Evolutionary conservation across 2,888 invertebrate species (phyloP).

Genomic region (Hydrotaea diabolus): DNA sequence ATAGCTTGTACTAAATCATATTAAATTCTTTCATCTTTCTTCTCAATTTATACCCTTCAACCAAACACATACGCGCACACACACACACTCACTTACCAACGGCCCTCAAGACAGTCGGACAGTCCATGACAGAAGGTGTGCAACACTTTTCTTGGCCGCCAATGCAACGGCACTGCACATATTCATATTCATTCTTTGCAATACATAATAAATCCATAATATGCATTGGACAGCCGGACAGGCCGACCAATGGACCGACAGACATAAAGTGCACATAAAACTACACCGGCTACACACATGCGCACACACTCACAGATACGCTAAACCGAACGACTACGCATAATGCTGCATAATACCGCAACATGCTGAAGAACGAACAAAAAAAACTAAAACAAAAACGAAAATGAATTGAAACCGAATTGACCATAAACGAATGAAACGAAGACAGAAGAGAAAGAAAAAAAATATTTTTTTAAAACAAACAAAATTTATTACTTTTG

Average conservation of each 20-base stretch:
- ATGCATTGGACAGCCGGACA: constrained; percentile 1
- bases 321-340: too few relatives aligned
- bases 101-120: neutral
- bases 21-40: neutral
- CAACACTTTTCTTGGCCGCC: neutral
- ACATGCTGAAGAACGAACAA: neutral
- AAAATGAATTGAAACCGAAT: constrained; percentile 31
- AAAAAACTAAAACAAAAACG: neutral
- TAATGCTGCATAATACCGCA: constrained; percentile 24
- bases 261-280: neutral
- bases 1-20: constrained; percentile 7
- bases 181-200: constrained; percentile 22
- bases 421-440: constrained; percentile 28
- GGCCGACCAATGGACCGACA: neutral
- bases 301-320: neutral
- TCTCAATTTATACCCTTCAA: constrained; percentile 9
- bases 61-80: neutral
- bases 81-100: neutral
- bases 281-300: neutral
- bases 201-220: constrained; percentile 40
- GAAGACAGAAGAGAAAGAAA: constrained; percentile 34
- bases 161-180: neutral
- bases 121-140: constrained; percentile 26
- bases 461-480: constrained; percentile 46
- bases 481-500: constrained; percentile 62